Conservation (phyloP, 1,140 invertebrate genomes). For the Drosophila orosa region DNA sequence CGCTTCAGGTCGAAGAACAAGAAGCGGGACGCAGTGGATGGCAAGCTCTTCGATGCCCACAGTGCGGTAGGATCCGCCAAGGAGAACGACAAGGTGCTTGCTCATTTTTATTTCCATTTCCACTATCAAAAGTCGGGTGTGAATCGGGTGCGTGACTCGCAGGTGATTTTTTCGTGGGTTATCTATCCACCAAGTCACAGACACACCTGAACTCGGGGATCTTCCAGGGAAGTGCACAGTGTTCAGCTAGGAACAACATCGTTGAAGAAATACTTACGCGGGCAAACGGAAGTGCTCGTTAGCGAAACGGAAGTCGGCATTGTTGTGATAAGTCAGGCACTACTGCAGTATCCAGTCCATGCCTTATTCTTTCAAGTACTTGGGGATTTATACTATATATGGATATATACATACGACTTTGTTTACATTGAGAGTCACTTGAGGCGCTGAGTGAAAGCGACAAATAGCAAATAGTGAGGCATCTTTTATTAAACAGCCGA, state of each 20-base stretch:
- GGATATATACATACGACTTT: not conserved
- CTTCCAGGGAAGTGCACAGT: constrained; percentile 1
- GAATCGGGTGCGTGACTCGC: constrained; percentile 55
- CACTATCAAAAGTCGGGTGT: constrained; percentile 28
- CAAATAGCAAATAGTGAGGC: too few species aligned
- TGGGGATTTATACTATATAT: constrained; percentile 12
- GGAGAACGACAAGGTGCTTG: constrained; percentile 63
- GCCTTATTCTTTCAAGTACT: constrained; percentile 21
- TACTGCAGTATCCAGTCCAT: constrained; percentile 32
- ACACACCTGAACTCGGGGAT: constrained; percentile 5
- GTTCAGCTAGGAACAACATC: not conserved
- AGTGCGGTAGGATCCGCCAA: constrained; percentile 39
- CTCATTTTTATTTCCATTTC: constrained; percentile 10
- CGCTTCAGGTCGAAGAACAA: constrained; percentile 82
- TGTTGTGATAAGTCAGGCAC: constrained; percentile 59
- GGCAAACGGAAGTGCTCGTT: constrained; percentile 65
- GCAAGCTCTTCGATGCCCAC: constrained; percentile 71
- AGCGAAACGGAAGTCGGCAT: constrained; percentile 62
- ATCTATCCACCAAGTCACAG: constrained; percentile 22
- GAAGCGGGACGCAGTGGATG: constrained; percentile 79
- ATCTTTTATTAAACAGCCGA: not conserved
- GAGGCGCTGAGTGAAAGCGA: constrained; percentile 2
- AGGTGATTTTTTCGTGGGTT: constrained; percentile 17
- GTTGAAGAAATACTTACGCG: constrained; percentile 2
- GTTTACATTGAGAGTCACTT: constrained; percentile 20